Evolutionary conservation across 2,888 invertebrate genomes (phyloP), one percentile per base, ranked within the genome.

Genomic region (Mesoligia furuncula): DNA sequence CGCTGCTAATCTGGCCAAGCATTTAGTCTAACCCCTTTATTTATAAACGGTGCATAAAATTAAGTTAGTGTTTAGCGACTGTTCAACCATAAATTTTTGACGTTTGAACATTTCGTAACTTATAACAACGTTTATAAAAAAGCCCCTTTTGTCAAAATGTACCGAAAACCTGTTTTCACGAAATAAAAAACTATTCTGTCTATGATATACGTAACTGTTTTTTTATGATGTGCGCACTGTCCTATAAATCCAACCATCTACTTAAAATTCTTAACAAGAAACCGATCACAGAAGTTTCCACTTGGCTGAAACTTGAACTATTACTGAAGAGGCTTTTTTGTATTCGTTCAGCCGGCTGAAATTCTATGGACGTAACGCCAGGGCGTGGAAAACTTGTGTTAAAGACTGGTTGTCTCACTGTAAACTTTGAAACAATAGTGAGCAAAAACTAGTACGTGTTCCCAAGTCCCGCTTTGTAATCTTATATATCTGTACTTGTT

Each of bases 391-490:
- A 86, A 85, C 79, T 89, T 84, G 71, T 84, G 81, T 51, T 62
- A 54, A 84, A 78, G 80, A 77, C 83, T 66, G 51, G 66, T 62
- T 80, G 83, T 85, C 82, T 81, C 51, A 59, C 17, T 31, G 62
- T 54, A 73, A 84, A 88, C 79, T 85, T 86, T 59, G 51, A 71
- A 83, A 82, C 83, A 76, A 85, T 75, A 65, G 76, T 70, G 57
- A 65, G 73, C 82, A 87, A 87, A 86, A 87, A 85, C 75, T 80
- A 48, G 73, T 71, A 87, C 88, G 85, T 87, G 88, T 73, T 84
- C 62, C 59, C 48, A 69, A 81, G 73, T 76, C 42, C 7, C 59
- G 79, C 74, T 75, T 75, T 79, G 69, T 76, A 80, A 84, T 81
- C 3, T 74, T 13, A 17, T 17, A 27, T 39, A 36, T 36, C n/a